Percentiles rank a stretch among this genome's conserved stretches.
These are phyloP conservation scores for Pipistrellus kuhlii DNA, from an alignment of 2,797 vertebrate genomes.

Conservation along the genomic window DNA sequence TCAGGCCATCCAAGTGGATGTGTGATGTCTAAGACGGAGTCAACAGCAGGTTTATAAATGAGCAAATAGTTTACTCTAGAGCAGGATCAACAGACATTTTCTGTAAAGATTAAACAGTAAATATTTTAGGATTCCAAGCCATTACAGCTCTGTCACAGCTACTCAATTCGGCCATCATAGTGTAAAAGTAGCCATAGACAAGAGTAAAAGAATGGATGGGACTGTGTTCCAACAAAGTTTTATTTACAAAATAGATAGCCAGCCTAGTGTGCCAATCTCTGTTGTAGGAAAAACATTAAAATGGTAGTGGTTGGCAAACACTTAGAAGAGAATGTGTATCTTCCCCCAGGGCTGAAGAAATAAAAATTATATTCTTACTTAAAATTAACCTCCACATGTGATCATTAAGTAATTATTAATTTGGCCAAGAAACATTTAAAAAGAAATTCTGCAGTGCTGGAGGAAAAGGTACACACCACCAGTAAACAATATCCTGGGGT, in stretches of 20 bases:
- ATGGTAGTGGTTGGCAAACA: background rate
- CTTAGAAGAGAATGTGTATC: background rate
- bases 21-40: background rate
- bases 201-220: background rate
- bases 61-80: slow-evolving; percentile 2
- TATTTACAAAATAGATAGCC: slow-evolving; percentile 51
- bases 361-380: background rate
- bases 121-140: slow-evolving; percentile 11
- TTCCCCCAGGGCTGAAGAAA: background rate
- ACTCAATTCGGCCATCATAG: background rate
- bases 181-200: background rate
- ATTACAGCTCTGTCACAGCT: background rate
- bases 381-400: background rate
- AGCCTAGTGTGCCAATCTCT: background rate
- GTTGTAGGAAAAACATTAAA: background rate
- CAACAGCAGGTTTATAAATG: background rate
- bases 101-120: background rate
- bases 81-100: background rate
- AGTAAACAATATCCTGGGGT: background rate
- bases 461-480: background rate
- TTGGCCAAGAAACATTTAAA: slow-evolving; percentile 21
- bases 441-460: background rate
- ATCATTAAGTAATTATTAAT: background rate
- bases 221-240: slow-evolving; percentile 59
- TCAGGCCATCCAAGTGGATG: background rate